These are phyloP conservation scores for Catostomus latipinnis DNA, from an alignment of 2,797 vertebrate species.

Conservation along the genomic window DNA sequence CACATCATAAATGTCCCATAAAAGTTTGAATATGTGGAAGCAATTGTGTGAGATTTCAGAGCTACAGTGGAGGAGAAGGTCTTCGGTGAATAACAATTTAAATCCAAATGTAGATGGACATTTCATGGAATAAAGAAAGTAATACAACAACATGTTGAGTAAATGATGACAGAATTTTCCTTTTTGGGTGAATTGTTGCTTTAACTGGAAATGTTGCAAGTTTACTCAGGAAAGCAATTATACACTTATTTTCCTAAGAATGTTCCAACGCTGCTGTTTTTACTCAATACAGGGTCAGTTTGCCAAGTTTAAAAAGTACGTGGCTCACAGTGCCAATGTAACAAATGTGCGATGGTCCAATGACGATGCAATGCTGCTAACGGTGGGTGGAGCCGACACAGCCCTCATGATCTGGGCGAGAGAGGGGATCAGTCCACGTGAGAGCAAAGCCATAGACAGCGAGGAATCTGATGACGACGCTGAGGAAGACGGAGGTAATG, in stretches of 20 bases:
- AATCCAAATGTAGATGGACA: no score
- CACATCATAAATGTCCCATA: no score
- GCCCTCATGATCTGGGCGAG: constrained; percentile 96
- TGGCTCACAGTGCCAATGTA: constrained; percentile 94
- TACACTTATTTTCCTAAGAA: not conserved
- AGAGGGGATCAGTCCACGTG: constrained; percentile 87
- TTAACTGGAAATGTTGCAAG: no score
- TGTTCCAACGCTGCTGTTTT: not conserved
- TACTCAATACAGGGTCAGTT: constrained; percentile 83
- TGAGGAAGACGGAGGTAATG: constrained; percentile 94
- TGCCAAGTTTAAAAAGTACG: constrained; percentile 92
- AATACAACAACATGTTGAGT: no score
- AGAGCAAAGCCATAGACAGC: constrained; percentile 92
- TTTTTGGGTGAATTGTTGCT: no score
- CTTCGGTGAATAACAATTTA: no score
- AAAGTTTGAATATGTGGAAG: no score
- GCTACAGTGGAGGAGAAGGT: no score
- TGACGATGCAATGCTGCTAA: constrained; percentile 89
- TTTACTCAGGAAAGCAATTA: no score
- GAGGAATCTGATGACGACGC: constrained; percentile 93
- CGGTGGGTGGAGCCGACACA: constrained; percentile 92
- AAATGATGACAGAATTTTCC: no score
- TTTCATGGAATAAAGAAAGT: no score
- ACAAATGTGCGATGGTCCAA: constrained; percentile 93
- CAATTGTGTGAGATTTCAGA: no score